Base-by-base conservation (phyloP, 1,140 invertebrate genomes). In the Drosophila insularis region DNA sequence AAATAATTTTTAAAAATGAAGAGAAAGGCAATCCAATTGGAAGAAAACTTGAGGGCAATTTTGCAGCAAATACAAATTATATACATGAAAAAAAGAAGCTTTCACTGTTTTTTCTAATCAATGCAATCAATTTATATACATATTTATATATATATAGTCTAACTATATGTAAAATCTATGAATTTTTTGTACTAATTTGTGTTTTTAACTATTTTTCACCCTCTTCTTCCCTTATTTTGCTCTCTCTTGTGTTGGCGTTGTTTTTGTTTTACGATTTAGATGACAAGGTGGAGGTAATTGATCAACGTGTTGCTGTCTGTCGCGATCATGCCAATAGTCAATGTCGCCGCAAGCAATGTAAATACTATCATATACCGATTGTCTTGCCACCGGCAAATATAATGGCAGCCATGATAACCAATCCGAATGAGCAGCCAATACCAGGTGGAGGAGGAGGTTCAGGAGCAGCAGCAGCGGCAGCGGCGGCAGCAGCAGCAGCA, bases 341-440 rank as follows among this genome's bases (percentile, higher is more conserved):
- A 92, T 98, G 97, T 93, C 94, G 95, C 89, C 96, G 97, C 92
- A 95, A 96, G 92, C 94, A 96, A 93, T 98, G 97, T 95, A 98
- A 97, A 95, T 98, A 97, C 94, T 97, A 97, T 94, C 96, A 97
- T 94, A 97, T 97, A 94, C 96, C 96, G 89, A 95, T 96, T 92
- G 94, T 94, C 84, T 93, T 97, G 93, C 96, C 96, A 86, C 96
- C 96, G 87, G 96, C 96, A 76, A 91, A 91, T 77, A 87, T 92
- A 59, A 92, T 92, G 91, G 91, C 91, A 60, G 91, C 90, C 62
- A 89, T 90, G 77, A 91, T 90, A 46, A 90, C 78, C 76, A 91
- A 72, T 75, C 90, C 81, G 35, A 74, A 66, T 68, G 82, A 90
- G 60, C 73, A 76, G 56, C 76, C 61, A 69, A 35, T 35, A 35